Conservation (phyloP, 2,888 invertebrate genomes). For the Tipula helvola region DNA sequence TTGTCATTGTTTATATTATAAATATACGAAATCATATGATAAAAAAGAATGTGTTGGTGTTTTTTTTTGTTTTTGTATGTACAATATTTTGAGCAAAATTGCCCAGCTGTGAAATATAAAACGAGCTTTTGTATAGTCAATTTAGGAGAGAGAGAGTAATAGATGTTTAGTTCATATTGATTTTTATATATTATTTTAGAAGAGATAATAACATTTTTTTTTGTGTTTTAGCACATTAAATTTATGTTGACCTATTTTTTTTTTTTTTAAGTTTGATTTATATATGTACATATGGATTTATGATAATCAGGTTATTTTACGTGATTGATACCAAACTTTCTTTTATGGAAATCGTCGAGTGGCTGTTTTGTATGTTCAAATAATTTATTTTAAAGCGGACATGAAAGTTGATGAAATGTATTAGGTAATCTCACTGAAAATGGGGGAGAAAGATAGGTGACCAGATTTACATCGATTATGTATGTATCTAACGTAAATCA, state of each 20-base stretch:
- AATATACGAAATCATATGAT: conserved; percentile 6
- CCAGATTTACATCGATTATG: background rate
- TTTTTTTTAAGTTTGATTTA: background rate
- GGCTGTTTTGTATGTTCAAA: background rate
- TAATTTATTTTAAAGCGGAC: background rate
- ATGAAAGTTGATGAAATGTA: background rate
- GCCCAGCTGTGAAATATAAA: conserved; percentile 9
- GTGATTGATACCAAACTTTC: background rate
- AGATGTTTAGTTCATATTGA: background rate
- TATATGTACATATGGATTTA: background rate
- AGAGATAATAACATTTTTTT: background rate
- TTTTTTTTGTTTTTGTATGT: background rate
- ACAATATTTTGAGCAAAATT: conserved; percentile 5
- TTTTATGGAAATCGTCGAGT: background rate
- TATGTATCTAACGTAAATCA: background rate
- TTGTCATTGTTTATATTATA: background rate
- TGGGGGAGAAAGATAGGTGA: background rate
- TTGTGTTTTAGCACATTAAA: background rate
- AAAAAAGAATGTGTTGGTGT: background rate
- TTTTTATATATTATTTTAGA: background rate
- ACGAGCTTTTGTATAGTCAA: background rate
- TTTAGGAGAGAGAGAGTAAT: background rate
- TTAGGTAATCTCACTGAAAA: background rate
- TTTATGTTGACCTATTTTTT: background rate
- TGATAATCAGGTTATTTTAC: background rate